phyloP scores from a whole-genome alignment of 2,888 invertebrate species.

The Himalopsyche tibetana region DNA sequence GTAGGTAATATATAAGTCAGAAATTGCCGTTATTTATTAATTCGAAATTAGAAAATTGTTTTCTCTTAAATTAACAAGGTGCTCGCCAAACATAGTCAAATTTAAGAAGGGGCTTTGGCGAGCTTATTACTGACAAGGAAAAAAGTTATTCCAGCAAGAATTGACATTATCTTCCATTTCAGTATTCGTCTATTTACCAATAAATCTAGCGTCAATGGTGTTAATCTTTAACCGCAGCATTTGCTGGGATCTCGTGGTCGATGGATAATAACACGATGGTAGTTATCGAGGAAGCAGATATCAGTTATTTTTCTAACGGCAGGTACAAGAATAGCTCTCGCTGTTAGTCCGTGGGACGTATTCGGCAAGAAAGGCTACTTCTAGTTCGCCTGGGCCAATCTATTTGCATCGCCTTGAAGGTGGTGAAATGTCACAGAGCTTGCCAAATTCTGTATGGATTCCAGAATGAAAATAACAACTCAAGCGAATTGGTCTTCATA shows the following conservation, averaged over 20 bases:
- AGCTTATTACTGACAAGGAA: too few relatives aligned
- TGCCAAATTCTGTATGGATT: conserved; percentile 41
- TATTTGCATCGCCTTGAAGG: conserved; percentile 26
- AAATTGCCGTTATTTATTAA: too few relatives aligned
- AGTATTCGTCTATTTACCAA: too few relatives aligned
- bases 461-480: conserved; percentile 34
- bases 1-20: too few relatives aligned
- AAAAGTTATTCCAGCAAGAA: too few relatives aligned
- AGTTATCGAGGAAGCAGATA: neutral
- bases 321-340: neutral
- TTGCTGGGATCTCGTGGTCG: neutral
- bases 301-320: conserved; percentile 7
- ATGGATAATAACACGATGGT: neutral
- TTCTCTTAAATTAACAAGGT: too few relatives aligned
- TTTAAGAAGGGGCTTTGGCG: too few relatives aligned
- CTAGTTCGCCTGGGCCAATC: conserved; percentile 5
- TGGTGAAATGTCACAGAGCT: conserved; percentile 37
- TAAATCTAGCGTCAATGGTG: too few relatives aligned
- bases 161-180: too few relatives aligned
- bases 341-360: conserved; percentile 30
- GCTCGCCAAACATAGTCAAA: too few relatives aligned
- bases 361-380: neutral
- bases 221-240: too few relatives aligned
- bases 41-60: too few relatives aligned
- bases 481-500: neutral